phyloP scores from a whole-genome alignment of 2,797 vertebrate genomes.

The Lutjanus campechanus region DNA sequence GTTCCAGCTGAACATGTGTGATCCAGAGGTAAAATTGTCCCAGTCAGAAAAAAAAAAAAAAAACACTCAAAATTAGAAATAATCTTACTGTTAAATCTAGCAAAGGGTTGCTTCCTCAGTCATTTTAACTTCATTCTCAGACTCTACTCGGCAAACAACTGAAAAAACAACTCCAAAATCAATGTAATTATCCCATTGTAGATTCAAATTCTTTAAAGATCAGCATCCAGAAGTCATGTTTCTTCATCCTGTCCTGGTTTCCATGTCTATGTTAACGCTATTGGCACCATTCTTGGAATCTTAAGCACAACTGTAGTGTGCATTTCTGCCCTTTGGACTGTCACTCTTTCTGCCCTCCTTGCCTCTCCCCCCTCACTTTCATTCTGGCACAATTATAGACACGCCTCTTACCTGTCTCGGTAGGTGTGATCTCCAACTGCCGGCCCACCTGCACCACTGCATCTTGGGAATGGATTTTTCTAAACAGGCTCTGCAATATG shows the following conservation, averaged over 20 bases:
- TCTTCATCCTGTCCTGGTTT: conserved; percentile 37
- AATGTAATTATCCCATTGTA: conserved; percentile 12
- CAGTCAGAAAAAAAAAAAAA: not conserved
- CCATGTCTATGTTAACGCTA: conserved; percentile 13
- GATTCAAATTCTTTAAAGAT: conserved; percentile 12
- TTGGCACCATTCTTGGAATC: conserved; percentile 1
- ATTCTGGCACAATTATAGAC: conserved; percentile 56
- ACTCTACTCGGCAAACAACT: not conserved
- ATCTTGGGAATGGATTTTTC: conserved; percentile 85
- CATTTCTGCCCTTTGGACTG: conserved; percentile 71
- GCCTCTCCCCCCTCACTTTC: conserved; percentile 31
- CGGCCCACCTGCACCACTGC: conserved; percentile 86
- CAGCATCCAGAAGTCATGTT: conserved; percentile 11
- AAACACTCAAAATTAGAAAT: not conserved
- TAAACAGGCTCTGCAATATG: conserved; percentile 30
- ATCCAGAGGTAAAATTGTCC: conserved; percentile 3
- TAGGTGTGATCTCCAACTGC: conserved; percentile 82
- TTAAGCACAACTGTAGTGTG: conserved; percentile 23
- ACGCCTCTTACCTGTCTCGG: conserved; percentile 84
- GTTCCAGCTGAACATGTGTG: conserved; percentile 7
- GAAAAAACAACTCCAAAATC: not conserved
- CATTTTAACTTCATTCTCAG: not conserved
- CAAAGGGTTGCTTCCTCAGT: not conserved
- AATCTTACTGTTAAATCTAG: not conserved
- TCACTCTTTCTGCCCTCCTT: conserved; percentile 34